Base-by-base conservation (phyloP, 2,113 vertebrate species). In the Acanthochromis polyacanthus region DNA sequence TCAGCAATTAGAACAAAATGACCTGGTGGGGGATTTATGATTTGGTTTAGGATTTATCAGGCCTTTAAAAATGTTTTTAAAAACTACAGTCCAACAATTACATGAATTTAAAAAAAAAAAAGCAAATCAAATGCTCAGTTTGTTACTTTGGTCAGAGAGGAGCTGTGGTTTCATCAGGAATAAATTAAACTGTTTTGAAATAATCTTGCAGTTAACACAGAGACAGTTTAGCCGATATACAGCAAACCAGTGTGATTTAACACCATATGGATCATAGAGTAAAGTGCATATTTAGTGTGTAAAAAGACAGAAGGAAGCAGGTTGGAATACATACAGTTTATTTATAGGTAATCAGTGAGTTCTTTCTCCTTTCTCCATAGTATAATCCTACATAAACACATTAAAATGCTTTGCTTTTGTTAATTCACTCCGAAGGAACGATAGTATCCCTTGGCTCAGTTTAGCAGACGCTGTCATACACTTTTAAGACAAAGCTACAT, bases 371-470 rank as follows among this genome's bases (percentile, higher is more conserved):
- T 3, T 68, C 23, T 61, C 30, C 32, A 25, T 23, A 52, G 56
- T 52, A 46, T 68, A 56, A 71, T 61, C 30, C 30, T 2, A 53
- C 65, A 71, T 10, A 36, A 48, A 10, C 5, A 28, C 46, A 45
- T 22, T 17, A 7, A 77, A 58, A 10, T 61, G 45, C 2, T 25
- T 7, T 43, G 32, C 64, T 70, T 80, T 73, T 38, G 30, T 78
- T 70, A 14, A 75, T 71, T 81, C 45, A 63, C 48, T 78, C 23
- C 36, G 16, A 79, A 66, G 77, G 45, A 52, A 65, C 14, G 11
- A 19, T 58, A n/a, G 59, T 46, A 22, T 25, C 19, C 19, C 14
- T 6, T 4, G 20, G 32, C 28, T 74, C 16, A n/a, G 55, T 71
- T 59, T 52, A 64, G 56, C 32, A 66, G 32, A 78, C 43, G 20